Conservation (phyloP, 2,888 invertebrate genomes). For the Leptura quadrifasciata region DNA sequence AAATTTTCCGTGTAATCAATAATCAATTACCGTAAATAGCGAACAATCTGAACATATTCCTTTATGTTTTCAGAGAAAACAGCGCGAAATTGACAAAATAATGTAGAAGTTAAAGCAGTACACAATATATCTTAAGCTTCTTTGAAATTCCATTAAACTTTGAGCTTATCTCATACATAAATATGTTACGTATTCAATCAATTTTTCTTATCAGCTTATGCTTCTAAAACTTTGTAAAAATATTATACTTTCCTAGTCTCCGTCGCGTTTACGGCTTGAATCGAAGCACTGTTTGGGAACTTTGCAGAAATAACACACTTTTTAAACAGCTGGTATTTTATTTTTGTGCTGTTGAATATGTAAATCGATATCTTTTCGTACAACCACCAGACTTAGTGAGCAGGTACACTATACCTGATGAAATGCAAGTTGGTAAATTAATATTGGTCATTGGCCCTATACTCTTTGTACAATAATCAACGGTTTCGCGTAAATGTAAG, state of each 20-base stretch:
- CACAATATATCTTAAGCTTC: conserved; percentile 51
- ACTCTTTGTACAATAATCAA: too few species aligned
- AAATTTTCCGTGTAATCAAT: background rate
- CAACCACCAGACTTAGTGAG: too few species aligned
- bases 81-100: conserved; percentile 31
- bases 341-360: background rate
- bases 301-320: background rate
- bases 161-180: conserved; percentile 59
- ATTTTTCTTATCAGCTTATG: conserved; percentile 53
- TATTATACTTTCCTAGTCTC: conserved; percentile 20
- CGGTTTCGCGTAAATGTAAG: too few species aligned
- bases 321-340: background rate
- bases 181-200: conserved; percentile 60
- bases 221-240: conserved; percentile 37
- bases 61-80: conserved; percentile 14
- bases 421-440: too few species aligned
- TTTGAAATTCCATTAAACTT: conserved; percentile 60
- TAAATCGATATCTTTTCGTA: background rate
- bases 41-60: conserved; percentile 5
- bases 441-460: too few species aligned
- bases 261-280: background rate
- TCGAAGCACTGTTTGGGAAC: background rate
- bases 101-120: conserved; percentile 35
- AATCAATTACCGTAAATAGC: conserved; percentile 10
- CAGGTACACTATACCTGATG: too few species aligned